Percentiles rank a stretch among this genome's conserved stretches.
phyloP scores from a whole-genome alignment of 1,140 invertebrate genomes.

The Drosophila ogumai region DNA sequence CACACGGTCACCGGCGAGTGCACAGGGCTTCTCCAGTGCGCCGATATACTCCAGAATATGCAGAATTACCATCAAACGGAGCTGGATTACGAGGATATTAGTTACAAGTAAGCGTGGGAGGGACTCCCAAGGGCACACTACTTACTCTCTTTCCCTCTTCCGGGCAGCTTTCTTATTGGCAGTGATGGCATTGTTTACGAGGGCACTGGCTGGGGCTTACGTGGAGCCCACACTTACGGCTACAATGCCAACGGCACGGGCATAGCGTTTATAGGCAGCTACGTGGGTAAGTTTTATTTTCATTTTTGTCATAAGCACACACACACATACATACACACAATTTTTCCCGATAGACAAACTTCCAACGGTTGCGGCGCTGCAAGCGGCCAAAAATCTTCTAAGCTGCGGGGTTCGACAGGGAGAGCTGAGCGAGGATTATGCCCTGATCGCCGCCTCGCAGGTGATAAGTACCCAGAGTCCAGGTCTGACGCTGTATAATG shows the following conservation, averaged over 20 bases:
- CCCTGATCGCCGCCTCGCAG: conserved; percentile 88
- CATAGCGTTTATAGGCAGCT: conserved; percentile 90
- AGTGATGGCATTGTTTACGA: conserved; percentile 92
- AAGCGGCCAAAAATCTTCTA: conserved; percentile 87
- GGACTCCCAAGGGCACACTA: background rate
- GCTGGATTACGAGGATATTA: conserved; percentile 70
- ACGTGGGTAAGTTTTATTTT: conserved; percentile 84
- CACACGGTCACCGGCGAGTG: conserved; percentile 89
- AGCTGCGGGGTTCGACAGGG: conserved; percentile 87
- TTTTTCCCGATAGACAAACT: conserved; percentile 85
- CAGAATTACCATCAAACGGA: conserved; percentile 75
- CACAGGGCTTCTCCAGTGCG: conserved; percentile 85
- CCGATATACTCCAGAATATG: conserved; percentile 69
- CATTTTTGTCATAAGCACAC: background rate
- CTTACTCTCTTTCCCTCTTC: background rate
- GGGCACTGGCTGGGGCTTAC: conserved; percentile 90
- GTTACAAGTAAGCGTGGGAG: conserved; percentile 70
- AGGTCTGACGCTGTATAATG: conserved; percentile 87
- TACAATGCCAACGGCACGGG: conserved; percentile 89
- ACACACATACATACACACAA: background rate
- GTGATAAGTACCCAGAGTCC: conserved; percentile 87
- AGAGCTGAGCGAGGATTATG: conserved; percentile 87
- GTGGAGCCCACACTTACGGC: conserved; percentile 89
- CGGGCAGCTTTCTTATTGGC: conserved; percentile 89
- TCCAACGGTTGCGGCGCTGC: conserved; percentile 86